Conservation (phyloP, 2,888 invertebrate genomes). For the Blastobasis lacticolella region DNA sequence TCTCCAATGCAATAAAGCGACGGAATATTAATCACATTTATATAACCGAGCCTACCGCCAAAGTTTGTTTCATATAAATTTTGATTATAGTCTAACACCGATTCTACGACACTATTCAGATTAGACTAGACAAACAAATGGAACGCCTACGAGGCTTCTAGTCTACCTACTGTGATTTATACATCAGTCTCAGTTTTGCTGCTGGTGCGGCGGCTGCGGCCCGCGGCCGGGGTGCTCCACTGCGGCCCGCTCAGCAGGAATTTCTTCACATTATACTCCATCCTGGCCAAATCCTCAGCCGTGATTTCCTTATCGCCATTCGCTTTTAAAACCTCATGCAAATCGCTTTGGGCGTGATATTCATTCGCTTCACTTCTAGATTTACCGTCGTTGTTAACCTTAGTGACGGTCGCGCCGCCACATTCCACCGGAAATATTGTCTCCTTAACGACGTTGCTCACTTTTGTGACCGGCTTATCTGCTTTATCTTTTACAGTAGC, state of each 20-base stretch:
- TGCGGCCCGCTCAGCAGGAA: slow-evolving; percentile 77
- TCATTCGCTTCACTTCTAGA: slow-evolving; percentile 30
- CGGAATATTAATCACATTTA: too few species aligned
- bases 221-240: slow-evolving; percentile 46
- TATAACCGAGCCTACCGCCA: too few species aligned
- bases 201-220: slow-evolving; percentile 61
- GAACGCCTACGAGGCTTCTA: slow-evolving; percentile 1
- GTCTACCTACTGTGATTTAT: slow-evolving; percentile 46
- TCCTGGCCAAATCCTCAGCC: slow-evolving; percentile 78
- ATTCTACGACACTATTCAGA: too few species aligned
- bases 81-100: too few species aligned
- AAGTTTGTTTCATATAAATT: too few species aligned
- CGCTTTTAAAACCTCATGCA: slow-evolving; percentile 37
- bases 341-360: slow-evolving; percentile 36
- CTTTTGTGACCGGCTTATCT: slow-evolving; percentile 26
- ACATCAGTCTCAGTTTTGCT: slow-evolving; percentile 75
- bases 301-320: slow-evolving; percentile 57
- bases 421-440: slow-evolving; percentile 61
- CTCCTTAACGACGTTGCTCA: slow-evolving; percentile 51
- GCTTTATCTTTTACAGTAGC: slow-evolving; percentile 30
- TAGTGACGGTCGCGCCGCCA: slow-evolving; percentile 51
- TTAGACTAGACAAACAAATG: too few species aligned
- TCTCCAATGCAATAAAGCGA: too few species aligned
- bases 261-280: slow-evolving; percentile 86
- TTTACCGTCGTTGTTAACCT: slow-evolving; percentile 47